Conservation (phyloP, 2,888 invertebrate genomes). For the Tortricodes alternella region DNA sequence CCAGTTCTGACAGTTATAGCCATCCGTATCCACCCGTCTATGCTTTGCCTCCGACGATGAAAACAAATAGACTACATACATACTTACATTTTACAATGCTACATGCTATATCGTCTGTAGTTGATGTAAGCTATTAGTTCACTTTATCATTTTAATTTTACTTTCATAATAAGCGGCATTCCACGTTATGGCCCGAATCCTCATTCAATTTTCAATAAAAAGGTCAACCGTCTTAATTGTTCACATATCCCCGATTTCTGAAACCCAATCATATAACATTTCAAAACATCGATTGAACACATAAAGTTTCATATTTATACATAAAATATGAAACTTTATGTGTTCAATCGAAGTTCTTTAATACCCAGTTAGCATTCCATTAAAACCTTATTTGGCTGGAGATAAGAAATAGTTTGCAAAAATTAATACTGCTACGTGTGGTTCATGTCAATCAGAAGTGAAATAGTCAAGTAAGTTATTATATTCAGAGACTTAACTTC, state of each 20-base stretch:
- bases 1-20: too few relatives aligned
- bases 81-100: too few relatives aligned
- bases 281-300: background rate
- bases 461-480: slow-evolving; percentile 10
- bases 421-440: slow-evolving; percentile 20
- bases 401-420: slow-evolving; percentile 27
- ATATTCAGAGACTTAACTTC: slow-evolving; percentile 8
- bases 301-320: slow-evolving; percentile 11
- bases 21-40: too few relatives aligned
- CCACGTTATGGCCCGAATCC: background rate
- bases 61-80: too few relatives aligned
- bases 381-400: slow-evolving; percentile 8
- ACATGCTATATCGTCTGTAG: too few relatives aligned
- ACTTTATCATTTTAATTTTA: background rate
- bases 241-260: slow-evolving; percentile 17
- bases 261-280: background rate
- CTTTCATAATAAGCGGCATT: background rate
- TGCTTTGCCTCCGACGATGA: too few relatives aligned
- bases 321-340: too few relatives aligned
- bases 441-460: slow-evolving; percentile 27
- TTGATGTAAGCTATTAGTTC: background rate
- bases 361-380: background rate
- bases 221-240: slow-evolving; percentile 12
- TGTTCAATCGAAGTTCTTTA: too few relatives aligned
- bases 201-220: slow-evolving; percentile 4